Evolutionary conservation across 2,113 vertebrate genomes (phyloP).

Genomic region (Rhea americana): DNA sequence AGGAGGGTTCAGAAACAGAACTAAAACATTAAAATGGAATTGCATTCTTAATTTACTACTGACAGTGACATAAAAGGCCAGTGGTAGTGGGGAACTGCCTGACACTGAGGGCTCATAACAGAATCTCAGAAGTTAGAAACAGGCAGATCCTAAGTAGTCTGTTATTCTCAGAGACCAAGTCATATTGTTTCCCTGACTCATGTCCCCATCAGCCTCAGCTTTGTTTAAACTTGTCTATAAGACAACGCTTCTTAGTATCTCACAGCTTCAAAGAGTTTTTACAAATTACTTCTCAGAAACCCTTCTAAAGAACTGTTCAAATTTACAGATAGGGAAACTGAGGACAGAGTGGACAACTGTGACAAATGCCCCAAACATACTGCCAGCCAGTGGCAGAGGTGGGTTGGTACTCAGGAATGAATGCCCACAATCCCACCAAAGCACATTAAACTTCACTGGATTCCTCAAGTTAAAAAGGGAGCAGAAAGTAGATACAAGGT

Average conservation of each 20-base stretch:
- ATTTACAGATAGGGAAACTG: background rate
- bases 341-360: background rate
- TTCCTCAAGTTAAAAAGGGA: background rate
- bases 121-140: background rate
- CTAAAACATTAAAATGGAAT: background rate
- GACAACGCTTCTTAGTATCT: background rate
- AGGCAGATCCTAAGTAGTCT: background rate
- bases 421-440: background rate
- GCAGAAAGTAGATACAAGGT: background rate
- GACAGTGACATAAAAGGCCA: background rate
- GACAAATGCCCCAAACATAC: background rate
- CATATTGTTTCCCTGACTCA: background rate
- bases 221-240: background rate
- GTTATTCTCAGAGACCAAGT: background rate
- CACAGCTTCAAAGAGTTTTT: background rate
- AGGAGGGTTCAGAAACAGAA: background rate
- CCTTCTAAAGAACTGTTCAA: background rate
- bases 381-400: background rate
- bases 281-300: background rate
- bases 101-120: background rate
- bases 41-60: background rate
- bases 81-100: background rate
- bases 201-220: background rate
- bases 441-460: background rate
- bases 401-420: background rate